Conservation (phyloP, 2,797 vertebrate genomes). For the Acrossocheilus wenchowensis region DNA sequence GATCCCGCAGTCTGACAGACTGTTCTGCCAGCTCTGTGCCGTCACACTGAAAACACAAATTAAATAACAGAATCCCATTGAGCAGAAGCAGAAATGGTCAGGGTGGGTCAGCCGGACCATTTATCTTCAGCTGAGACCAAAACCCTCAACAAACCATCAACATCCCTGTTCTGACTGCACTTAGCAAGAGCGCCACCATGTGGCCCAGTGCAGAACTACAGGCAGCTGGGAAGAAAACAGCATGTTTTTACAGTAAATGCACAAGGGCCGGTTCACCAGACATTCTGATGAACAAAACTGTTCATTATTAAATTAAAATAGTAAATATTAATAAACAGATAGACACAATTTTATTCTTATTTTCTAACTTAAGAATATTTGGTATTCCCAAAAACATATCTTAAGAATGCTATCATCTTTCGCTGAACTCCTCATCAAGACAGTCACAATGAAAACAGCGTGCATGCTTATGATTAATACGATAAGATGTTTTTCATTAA, state of each 20-base stretch:
- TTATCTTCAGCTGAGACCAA: not conserved
- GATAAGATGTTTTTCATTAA: not conserved
- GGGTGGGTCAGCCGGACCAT: not conserved
- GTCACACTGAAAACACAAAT: not conserved
- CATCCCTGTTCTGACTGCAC: conserved; percentile 5
- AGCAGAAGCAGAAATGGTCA: no score
- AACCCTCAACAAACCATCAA: not conserved
- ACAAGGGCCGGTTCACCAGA: not conserved
- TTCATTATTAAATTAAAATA: not conserved
- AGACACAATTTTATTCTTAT: not conserved
- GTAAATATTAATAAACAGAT: not conserved
- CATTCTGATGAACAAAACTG: no score
- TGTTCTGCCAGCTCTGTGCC: conserved; percentile 13
- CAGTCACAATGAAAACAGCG: not conserved
- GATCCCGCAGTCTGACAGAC: conserved; percentile 51
- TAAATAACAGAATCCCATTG: conserved; percentile 18
- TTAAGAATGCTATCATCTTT: not conserved
- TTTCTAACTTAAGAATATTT: not conserved
- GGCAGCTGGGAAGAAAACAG: not conserved
- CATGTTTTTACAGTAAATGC: not conserved
- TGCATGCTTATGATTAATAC: not conserved
- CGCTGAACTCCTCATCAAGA: not conserved
- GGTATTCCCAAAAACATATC: not conserved
- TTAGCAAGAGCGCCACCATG: conserved; percentile 82
- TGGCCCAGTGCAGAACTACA: conserved; percentile 61